Evolutionary conservation across 2,113 vertebrate species (phyloP).

Genomic region (Himantopus leucocephalus): DNA sequence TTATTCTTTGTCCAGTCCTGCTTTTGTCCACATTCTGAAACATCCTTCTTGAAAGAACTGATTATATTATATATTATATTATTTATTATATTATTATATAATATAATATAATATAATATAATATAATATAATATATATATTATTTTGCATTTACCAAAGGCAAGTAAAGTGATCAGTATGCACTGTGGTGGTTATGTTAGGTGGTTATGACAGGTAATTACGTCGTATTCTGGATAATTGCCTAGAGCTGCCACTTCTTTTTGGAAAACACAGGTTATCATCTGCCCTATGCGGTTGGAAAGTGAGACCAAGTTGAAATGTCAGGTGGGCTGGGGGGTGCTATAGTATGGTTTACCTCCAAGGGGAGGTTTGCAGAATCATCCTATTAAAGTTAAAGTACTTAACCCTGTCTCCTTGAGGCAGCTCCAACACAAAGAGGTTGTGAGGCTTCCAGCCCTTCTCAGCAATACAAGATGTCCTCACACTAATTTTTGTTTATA

Average conservation of each 20-base stretch:
- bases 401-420: background rate
- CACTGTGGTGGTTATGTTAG: background rate
- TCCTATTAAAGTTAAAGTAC: background rate
- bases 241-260: background rate
- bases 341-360: background rate
- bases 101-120: no score
- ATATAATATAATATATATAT: no score
- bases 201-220: background rate
- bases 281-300: background rate
- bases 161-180: background rate
- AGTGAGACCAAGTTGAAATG: background rate
- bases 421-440: background rate
- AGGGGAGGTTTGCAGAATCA: background rate
- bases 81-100: no score
- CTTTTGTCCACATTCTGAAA: background rate
- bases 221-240: background rate
- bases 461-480: background rate
- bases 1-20: background rate
- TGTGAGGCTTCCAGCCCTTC: background rate
- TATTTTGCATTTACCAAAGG: background rate
- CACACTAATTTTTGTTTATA: background rate
- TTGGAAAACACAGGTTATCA: background rate
- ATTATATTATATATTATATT: background rate
- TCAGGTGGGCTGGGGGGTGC: background rate
- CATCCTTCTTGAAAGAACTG: background rate